A percentile compares a stretch with the other conserved stretches of the same genome.
Conservation (phyloP, 2,888 invertebrate species). For the Leucophenga maculata region DNA sequence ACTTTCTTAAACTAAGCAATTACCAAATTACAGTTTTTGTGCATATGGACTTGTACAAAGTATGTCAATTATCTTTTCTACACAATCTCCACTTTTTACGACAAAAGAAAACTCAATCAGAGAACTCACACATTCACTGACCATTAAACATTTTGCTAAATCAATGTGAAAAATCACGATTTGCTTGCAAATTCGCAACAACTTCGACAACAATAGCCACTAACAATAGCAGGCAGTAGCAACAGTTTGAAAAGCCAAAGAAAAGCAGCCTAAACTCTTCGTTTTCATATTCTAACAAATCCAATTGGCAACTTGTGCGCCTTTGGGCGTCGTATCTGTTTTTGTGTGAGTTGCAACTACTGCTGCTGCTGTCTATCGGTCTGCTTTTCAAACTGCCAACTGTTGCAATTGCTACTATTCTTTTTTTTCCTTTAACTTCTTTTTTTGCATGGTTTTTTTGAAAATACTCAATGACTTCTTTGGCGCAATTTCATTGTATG, state of each 20-base stretch:
- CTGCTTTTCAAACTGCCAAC: background rate
- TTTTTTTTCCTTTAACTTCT: background rate
- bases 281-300: slow-evolving; percentile 1
- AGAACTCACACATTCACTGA: slow-evolving; percentile 17
- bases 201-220: slow-evolving; percentile 35
- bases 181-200: slow-evolving; percentile 21
- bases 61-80: slow-evolving; percentile 3
- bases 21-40: background rate
- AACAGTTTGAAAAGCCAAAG: slow-evolving; percentile 18
- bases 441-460: background rate
- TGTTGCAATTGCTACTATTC: slow-evolving; percentile 6
- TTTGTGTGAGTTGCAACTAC: background rate
- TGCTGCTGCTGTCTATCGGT: background rate
- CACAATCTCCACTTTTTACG: background rate
- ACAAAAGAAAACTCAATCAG: background rate
- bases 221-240: slow-evolving; percentile 21
- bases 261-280: background rate
- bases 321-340: slow-evolving; percentile 17
- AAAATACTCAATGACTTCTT: slow-evolving; percentile 8
- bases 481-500: slow-evolving; percentile 15
- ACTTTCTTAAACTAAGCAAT: no score
- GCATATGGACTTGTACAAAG: background rate
- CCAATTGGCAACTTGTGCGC: slow-evolving; percentile 14
- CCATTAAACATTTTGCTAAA: slow-evolving; percentile 4
- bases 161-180: slow-evolving; percentile 17